Base-by-base conservation (phyloP, 2,888 invertebrate species). In the Molorchus minor region DNA sequence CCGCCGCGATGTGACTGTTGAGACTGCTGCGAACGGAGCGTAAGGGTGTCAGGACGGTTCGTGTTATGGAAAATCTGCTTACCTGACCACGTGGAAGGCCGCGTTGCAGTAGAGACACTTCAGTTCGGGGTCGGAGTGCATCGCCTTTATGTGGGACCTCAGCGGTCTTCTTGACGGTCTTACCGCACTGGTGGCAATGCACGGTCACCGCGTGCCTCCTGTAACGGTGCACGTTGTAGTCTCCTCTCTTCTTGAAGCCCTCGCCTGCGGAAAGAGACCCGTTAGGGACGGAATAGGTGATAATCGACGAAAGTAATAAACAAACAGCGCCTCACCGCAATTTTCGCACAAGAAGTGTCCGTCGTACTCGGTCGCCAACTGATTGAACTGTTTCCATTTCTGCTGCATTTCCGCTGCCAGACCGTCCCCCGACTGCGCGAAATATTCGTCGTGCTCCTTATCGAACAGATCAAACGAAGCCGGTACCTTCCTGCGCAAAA, bases 401-500 rank as follows among this genome's bases (percentile, higher is more conserved):
- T n/a, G 20, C 49, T 15, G 15, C 49, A 49, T 49, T 4, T 16
- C 13, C 20, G 15, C 15, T 8, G 25, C 49, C 25, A 12, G 21
- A 8, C 35, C 46, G 2, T 25, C 49, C 7, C 10, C n/a, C 2
- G 38, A 7, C 1, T 38, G n/a, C 7, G 17, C 4, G 4, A 49
- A 49, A 10, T 49, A 49, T 19, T 16, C 25, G 16, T 49, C 49
- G 25, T 49, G 49, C n/a, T 36, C 49, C 15, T 38, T 25, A 10
- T 49, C 38, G 38, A 49, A 49, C n/a, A 49, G 19, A 15, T 49
- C 38, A n/a, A 12, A 38, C 10, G 49, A 10, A 2, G 36, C 25
- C 3, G 49, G 36, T 2, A 49, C 38, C 13, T 16, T 47, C n/a
- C 30, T 47, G 13, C 1, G 12, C 3, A 35, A 19, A 20, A 15